A percentile compares a stretch with the other conserved stretches of the same genome.
Evolutionary conservation across 2,888 invertebrate genomes (phyloP).

Genomic region (Nudaria mundana): DNA sequence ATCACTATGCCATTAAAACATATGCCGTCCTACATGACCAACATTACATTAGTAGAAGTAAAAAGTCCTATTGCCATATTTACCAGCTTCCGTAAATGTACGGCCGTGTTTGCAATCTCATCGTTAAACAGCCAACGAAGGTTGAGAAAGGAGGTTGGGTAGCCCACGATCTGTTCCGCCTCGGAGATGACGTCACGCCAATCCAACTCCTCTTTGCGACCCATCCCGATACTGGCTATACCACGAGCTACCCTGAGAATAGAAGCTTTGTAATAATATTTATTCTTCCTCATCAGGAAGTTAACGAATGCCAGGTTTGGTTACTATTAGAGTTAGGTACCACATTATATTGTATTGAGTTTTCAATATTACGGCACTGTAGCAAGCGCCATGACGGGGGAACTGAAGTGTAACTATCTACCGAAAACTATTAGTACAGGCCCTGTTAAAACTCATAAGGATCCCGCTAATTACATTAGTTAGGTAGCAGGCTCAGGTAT

Average conservation of each 20-base stretch:
- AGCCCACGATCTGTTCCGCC: slow-evolving; percentile 74
- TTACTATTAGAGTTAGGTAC: no score
- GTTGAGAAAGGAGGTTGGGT: slow-evolving; percentile 80
- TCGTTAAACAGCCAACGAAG: slow-evolving; percentile 82
- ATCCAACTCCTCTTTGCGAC: slow-evolving; percentile 50
- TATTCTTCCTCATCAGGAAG: no score
- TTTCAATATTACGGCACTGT: no score
- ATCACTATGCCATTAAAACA: no score
- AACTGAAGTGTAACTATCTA: no score
- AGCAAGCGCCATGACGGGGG: no score
- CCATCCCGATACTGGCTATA: slow-evolving; percentile 25
- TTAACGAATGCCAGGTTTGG: no score
- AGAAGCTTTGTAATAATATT: background rate
- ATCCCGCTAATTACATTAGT: no score
- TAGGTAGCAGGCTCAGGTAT: no score
- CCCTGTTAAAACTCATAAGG: no score
- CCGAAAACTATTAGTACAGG: no score
- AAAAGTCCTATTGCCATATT: slow-evolving; percentile 14
- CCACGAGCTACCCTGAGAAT: background rate
- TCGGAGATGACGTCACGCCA: slow-evolving; percentile 70
- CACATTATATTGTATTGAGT: no score
- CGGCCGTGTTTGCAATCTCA: slow-evolving; percentile 81
- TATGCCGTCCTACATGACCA: background rate
- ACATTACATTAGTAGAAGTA: background rate
- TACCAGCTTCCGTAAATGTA: slow-evolving; percentile 71